A percentile compares a stretch with the other conserved stretches of the same genome.
phyloP scores from a whole-genome alignment of 2,113 vertebrate species.

The Microcebus jonahi region DNA sequence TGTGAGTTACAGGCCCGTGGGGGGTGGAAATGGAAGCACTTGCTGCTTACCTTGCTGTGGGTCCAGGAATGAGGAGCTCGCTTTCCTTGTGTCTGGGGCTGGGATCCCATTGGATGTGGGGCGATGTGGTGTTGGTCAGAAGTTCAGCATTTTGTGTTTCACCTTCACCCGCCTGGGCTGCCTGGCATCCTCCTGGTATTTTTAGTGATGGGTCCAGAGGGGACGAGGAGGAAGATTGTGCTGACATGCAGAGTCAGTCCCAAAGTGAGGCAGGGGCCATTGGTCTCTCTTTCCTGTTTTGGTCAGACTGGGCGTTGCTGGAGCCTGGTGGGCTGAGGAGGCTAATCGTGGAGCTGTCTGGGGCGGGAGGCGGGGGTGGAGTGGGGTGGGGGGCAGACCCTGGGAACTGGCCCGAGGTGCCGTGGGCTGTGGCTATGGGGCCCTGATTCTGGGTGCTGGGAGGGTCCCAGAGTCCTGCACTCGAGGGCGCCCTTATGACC shows the following conservation, averaged over 20 bases:
- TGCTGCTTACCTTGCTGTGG: background rate
- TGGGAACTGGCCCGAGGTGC: background rate
- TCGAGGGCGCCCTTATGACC: background rate
- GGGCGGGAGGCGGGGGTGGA: no score
- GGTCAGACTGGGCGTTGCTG: background rate
- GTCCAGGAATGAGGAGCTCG: background rate
- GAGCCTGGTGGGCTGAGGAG: background rate
- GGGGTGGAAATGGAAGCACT: background rate
- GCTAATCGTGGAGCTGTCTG: background rate
- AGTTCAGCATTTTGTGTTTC: background rate
- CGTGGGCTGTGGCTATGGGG: background rate
- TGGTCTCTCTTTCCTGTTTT: background rate
- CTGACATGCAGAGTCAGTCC: background rate
- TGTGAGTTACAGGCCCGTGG: background rate
- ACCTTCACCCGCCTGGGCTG: background rate
- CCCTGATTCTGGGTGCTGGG: rapidly evolving
- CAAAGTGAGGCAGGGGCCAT: rapidly evolving
- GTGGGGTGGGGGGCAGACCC: background rate
- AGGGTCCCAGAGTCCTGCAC: background rate
- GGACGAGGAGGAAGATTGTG: background rate
- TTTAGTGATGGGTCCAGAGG: background rate
- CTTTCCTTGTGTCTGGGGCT: background rate
- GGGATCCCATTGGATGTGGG: background rate
- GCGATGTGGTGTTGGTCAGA: no score
- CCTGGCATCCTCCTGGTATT: background rate